Conservation (phyloP, 2,113 vertebrate species). For the Saimiri boliviensis region DNA sequence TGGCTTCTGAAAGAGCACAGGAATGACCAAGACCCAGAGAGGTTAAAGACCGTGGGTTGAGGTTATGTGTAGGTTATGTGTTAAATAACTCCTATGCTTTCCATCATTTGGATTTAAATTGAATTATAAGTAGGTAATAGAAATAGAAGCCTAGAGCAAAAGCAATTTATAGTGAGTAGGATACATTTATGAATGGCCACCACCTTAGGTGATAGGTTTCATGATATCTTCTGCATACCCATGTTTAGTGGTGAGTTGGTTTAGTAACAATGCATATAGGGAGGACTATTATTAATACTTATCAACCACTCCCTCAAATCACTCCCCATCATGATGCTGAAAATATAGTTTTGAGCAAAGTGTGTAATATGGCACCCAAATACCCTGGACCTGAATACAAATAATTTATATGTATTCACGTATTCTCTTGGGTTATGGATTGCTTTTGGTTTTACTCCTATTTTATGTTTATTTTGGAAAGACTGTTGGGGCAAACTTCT, state of each 20-base stretch:
- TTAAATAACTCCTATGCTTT: background rate
- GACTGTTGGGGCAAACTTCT: background rate
- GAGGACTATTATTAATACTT: background rate
- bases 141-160: background rate
- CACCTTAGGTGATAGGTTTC: background rate
- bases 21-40: background rate
- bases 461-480: background rate
- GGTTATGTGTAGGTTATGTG: background rate
- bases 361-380: background rate
- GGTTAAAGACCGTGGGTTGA: background rate
- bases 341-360: background rate
- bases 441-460: background rate
- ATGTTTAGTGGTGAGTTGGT: background rate
- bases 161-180: background rate
- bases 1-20: background rate
- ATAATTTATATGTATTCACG: background rate
- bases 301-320: too few relatives aligned
- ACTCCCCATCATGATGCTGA: background rate
- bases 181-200: background rate
- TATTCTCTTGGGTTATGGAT: background rate
- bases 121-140: background rate
- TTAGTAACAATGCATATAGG: background rate
- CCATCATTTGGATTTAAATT: background rate
- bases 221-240: background rate
- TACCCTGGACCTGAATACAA: background rate